phyloP scores from a whole-genome alignment of 2,888 invertebrate species.

The Apamea sordens region DNA sequence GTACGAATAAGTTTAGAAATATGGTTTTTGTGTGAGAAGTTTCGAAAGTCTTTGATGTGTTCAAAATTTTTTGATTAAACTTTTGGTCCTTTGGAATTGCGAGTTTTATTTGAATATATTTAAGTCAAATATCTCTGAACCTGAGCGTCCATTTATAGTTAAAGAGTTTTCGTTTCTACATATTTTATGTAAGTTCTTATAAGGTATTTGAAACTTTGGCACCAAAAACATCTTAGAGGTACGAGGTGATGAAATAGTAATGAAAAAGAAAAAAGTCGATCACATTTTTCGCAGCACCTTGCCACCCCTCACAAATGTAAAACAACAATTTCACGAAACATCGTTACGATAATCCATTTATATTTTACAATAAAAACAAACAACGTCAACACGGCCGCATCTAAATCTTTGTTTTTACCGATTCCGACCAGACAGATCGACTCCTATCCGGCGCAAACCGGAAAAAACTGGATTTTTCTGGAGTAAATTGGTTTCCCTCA shows the following conservation, averaged over 20 bases:
- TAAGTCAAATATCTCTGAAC: conserved; percentile 2
- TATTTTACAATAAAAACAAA: conserved; percentile 53
- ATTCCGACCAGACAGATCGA: conserved; percentile 59
- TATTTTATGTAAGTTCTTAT: background rate
- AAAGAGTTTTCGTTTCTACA: background rate
- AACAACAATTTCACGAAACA: conserved; percentile 52
- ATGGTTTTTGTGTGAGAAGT: conserved; percentile 64
- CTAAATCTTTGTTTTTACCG: conserved; percentile 60
- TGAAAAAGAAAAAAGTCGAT: background rate
- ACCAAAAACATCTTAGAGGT: background rate
- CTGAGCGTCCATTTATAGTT: background rate
- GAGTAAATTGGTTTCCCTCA: conserved; percentile 83
- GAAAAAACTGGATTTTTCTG: conserved; percentile 76
- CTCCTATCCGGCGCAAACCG: conserved; percentile 52
- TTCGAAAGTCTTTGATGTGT: conserved; percentile 54
- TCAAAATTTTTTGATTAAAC: conserved; percentile 55
- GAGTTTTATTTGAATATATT: conserved; percentile 38
- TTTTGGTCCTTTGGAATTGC: conserved; percentile 38
- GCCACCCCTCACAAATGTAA: conserved; percentile 20
- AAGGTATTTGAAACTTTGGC: background rate
- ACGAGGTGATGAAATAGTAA: background rate
- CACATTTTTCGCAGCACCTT: background rate
- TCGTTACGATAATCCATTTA: conserved; percentile 57
- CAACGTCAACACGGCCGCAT: conserved; percentile 46
- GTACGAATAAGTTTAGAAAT: conserved; percentile 65